Conservation (phyloP, 2,797 vertebrate species). For the Cryptoblepharus egeriae region DNA sequence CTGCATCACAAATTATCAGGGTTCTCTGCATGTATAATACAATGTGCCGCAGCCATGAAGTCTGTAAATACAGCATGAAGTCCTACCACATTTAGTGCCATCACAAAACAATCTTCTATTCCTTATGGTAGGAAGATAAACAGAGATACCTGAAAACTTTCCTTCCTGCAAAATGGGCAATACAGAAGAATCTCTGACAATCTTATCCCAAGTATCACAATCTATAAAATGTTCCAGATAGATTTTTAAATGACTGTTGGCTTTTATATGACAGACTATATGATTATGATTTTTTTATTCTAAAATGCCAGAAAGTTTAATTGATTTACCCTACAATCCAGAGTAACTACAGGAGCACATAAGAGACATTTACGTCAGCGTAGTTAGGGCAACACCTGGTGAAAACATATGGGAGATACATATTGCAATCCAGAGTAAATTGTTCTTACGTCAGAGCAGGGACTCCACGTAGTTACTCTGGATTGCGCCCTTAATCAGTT, state of each 20-base stretch:
- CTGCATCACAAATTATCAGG: slow-evolving; percentile 4
- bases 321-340: too few relatives aligned
- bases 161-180: neutral
- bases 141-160: neutral
- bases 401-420: too few relatives aligned
- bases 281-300: neutral
- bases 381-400: too few relatives aligned
- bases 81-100: neutral
- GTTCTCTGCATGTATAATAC: neutral
- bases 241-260: neutral
- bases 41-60: slow-evolving; percentile 12
- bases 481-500: too few relatives aligned
- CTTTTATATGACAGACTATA: neutral
- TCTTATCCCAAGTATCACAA: neutral
- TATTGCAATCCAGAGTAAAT: too few relatives aligned
- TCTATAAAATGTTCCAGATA: neutral
- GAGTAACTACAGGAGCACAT: too few relatives aligned
- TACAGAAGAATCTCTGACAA: neutral
- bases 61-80: neutral
- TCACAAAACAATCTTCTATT: neutral
- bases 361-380: too few relatives aligned
- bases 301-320: neutral
- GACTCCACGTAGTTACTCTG: too few relatives aligned
- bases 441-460: too few relatives aligned
- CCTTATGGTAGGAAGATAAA: neutral